A percentile compares a stretch with the other conserved stretches of the same genome.
phyloP scores from a whole-genome alignment of 92 coral and sea anemone genomes.

The Bergia sp. region DNA sequence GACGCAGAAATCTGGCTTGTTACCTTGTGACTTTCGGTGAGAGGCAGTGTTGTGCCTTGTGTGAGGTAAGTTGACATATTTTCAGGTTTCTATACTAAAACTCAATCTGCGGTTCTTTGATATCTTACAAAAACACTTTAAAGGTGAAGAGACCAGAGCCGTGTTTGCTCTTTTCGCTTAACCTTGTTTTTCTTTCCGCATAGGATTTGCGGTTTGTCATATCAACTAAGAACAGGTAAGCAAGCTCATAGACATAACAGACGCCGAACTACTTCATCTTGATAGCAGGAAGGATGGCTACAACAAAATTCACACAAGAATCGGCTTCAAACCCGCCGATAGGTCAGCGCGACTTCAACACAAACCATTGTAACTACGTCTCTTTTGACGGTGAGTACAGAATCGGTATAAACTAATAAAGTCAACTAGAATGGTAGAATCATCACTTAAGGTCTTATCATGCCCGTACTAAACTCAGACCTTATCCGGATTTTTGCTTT shows the following conservation, averaged over 20 bases:
- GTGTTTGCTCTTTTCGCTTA: background rate
- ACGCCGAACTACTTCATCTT: background rate
- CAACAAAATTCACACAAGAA: background rate
- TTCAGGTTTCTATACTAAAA: background rate
- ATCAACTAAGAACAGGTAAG: background rate
- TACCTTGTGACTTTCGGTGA: background rate
- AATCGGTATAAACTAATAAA: background rate
- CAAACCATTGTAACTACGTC: background rate
- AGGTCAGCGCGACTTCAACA: background rate
- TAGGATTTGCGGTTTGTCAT: background rate
- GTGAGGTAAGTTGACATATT: background rate
- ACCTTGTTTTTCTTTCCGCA: background rate
- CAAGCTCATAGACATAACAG: background rate
- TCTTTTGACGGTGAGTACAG: slow-evolving; percentile 1
- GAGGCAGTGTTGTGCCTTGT: background rate
- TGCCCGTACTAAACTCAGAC: too few species aligned
- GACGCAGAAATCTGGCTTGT: background rate
- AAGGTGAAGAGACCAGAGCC: background rate
- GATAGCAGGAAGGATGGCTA: background rate
- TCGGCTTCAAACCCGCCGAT: background rate
- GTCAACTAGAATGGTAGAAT: background rate
- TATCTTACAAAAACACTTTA: background rate
- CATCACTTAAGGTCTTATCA: background rate
- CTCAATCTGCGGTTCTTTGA: background rate
- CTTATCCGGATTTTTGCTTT: too few species aligned